Evolutionary conservation across 2,888 invertebrate species (phyloP).

Genomic region (Drosophila formosana): DNA sequence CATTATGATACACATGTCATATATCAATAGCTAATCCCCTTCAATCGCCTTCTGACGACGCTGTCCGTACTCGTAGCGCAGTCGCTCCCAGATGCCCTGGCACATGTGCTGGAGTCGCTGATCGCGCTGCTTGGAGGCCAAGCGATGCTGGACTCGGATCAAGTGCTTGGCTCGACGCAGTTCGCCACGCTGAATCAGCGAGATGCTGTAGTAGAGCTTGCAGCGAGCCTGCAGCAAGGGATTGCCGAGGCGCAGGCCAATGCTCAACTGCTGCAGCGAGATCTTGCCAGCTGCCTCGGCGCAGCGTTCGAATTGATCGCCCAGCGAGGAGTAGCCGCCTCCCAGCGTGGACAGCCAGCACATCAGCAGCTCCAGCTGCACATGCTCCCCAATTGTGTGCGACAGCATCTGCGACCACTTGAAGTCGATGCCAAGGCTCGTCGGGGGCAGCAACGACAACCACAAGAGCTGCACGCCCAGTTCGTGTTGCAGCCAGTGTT

Average conservation of each 20-base stretch:
- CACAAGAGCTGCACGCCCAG: slow-evolving; percentile 65
- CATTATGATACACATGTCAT: too few relatives aligned
- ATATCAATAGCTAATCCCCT: not conserved
- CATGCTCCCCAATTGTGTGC: slow-evolving; percentile 87
- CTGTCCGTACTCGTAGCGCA: slow-evolving; percentile 86
- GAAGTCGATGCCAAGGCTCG: slow-evolving; percentile 89
- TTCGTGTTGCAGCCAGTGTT: slow-evolving; percentile 41
- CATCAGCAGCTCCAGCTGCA: slow-evolving; percentile 93
- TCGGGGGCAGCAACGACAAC: slow-evolving; percentile 87
- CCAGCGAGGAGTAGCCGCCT: slow-evolving; percentile 97
- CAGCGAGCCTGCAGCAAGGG: slow-evolving; percentile 92
- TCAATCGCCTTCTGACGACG: slow-evolving; percentile 1
- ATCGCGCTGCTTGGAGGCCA: slow-evolving; percentile 86
- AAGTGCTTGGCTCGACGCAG: slow-evolving; percentile 88
- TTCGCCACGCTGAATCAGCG: slow-evolving; percentile 92
- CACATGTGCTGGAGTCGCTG: slow-evolving; percentile 91
- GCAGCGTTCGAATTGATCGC: slow-evolving; percentile 92
- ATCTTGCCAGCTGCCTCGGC: slow-evolving; percentile 95
- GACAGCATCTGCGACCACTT: slow-evolving; percentile 87
- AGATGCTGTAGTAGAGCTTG: slow-evolving; percentile 93
- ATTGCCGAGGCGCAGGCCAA: slow-evolving; percentile 93
- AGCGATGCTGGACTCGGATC: slow-evolving; percentile 86
- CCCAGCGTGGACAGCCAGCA: slow-evolving; percentile 98
- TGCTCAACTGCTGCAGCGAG: slow-evolving; percentile 92
- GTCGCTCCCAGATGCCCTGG: slow-evolving; percentile 93